Evolutionary conservation across 2,113 vertebrate species (phyloP), one percentile per base, ranked within the genome.

Genomic region (Sinocyclocheilus anshuiensis): DNA sequence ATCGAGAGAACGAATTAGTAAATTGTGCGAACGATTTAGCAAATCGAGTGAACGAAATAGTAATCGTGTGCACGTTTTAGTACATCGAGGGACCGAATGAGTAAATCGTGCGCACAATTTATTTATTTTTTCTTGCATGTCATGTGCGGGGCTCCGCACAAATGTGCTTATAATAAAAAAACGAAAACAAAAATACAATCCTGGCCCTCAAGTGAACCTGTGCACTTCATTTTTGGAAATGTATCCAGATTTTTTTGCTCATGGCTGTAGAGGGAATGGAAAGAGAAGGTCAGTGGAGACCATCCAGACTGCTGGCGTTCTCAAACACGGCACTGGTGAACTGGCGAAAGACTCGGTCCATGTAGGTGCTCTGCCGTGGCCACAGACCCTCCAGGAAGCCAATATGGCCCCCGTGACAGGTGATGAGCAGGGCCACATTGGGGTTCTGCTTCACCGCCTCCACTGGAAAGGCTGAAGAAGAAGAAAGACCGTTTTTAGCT

Each of bases 261-360:
- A 83, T 90, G 91, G 89, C 81, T 85, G 36, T 53, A 63, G 87
- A 85, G 72, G 85, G 87, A 86, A 86, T 77, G 26, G 67, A 48
- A 53, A 20, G 50, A 50, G 45, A 67, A 84, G 83, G 20, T 86
- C 72, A 65, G 86, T 90, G 93, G 53, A 95, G 94, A 89, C 95
- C 92, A 22, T 59, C 65, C 45, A 99, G 95, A 83, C 95, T 91
- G 84, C 95, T 93, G 89, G 96, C 96, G 15, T 99, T 94, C 90
- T 99, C 98, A 77, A 99, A 95, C 88, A 99, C 90, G 10, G 97
- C 98, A 91, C 97, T 96, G 22, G 97, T 94, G 86, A 98, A 99
- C 94, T 99, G 98, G 92, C 96, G 97, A 95, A 98, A 99, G 93
- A 99, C 96, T 80, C 98, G 96, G 93, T 99, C 98, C 98, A 99